A percentile compares a stretch with the other conserved stretches of the same genome.
Evolutionary conservation across 2,888 invertebrate species (phyloP).

Genomic region (Steromphala cineraria): DNA sequence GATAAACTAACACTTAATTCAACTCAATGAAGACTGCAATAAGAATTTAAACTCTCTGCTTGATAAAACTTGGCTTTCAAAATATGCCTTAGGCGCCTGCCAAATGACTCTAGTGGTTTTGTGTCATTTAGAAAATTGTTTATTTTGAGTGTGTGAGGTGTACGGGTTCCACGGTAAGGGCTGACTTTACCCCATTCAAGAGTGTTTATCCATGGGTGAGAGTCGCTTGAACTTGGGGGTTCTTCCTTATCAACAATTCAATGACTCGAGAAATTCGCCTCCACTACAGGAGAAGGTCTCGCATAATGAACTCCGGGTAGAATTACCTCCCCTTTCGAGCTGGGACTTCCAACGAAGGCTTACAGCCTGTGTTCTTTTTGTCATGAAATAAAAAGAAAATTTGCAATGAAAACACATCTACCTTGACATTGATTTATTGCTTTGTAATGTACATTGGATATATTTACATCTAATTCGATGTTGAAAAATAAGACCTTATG

Average conservation of each 20-base stretch:
- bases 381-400: no score
- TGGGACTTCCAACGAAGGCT: background rate
- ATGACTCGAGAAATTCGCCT: background rate
- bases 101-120: background rate
- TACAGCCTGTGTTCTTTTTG: no score
- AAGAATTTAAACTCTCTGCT: background rate
- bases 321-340: background rate
- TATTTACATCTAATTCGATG: no score
- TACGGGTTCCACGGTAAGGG: background rate
- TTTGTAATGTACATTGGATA: no score
- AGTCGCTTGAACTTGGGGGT: background rate
- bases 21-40: background rate
- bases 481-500: no score
- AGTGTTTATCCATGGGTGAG: background rate
- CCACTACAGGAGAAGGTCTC: background rate
- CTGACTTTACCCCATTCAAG: background rate
- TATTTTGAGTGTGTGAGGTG: background rate
- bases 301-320: background rate
- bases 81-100: background rate
- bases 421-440: no score
- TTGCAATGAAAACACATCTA: no score
- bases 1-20: background rate
- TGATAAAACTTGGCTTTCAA: background rate
- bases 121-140: background rate
- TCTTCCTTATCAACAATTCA: background rate